These are phyloP conservation scores for Hydrolagus affinis DNA, from an alignment of 2,113 vertebrate species.

Conservation along the genomic window DNA sequence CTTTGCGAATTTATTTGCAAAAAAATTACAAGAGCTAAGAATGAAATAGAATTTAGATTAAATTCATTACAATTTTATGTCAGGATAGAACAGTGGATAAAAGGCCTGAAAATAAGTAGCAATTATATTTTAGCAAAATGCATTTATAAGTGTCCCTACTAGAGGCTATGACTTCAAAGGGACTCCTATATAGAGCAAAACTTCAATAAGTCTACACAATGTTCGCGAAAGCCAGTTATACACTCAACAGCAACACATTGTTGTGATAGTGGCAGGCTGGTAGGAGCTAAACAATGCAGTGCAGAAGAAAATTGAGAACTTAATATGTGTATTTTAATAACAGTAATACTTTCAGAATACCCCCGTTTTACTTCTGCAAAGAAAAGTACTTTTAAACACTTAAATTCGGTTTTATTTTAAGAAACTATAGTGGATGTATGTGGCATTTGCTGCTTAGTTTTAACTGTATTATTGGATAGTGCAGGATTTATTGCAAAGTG, in stretches of 20 bases:
- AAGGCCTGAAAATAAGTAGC: not conserved
- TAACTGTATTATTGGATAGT: no score
- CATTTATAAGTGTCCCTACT: not conserved
- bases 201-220: not conserved
- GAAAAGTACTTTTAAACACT: constrained; percentile 3
- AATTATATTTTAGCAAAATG: not conserved
- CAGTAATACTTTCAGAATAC: not conserved
- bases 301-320: not conserved
- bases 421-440: no score
- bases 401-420: not conserved
- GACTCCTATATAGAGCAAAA: not conserved
- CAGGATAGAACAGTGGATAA: not conserved
- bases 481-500: no score
- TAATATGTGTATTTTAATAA: not conserved
- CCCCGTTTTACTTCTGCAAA: not conserved
- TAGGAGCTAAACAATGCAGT: not conserved
- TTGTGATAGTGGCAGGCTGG: not conserved
- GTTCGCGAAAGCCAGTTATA: not conserved
- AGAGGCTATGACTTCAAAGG: not conserved
- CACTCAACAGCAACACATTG: not conserved
- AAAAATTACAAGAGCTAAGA: no score
- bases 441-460: no score
- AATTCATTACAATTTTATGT: no score
- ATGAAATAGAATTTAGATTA: no score
- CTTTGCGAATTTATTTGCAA: no score